Percentiles rank a stretch among this genome's conserved stretches.
These are phyloP conservation scores for Falco biarmicus DNA, from an alignment of 2,797 vertebrate genomes.

Conservation along the genomic window DNA sequence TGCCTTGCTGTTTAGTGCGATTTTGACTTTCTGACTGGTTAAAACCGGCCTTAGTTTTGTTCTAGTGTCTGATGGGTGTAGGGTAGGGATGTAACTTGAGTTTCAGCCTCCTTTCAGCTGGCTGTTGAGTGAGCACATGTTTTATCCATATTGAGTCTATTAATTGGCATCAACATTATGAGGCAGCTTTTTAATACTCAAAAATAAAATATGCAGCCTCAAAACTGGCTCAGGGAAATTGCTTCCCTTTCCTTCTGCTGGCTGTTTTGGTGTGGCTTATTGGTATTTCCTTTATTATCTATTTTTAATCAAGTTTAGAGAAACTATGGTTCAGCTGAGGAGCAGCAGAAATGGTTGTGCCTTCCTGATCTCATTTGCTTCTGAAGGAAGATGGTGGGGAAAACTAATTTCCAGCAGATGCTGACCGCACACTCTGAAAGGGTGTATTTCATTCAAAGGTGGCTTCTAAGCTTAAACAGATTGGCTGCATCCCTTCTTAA, in stretches of 20 bases:
- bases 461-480: background rate
- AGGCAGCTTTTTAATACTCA: background rate
- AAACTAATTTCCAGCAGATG: background rate
- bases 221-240: slow-evolving; percentile 12
- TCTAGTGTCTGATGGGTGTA: background rate
- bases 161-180: background rate
- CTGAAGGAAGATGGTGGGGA: background rate
- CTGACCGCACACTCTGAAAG: fast-evolving
- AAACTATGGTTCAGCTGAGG: background rate
- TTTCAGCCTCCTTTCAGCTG: background rate
- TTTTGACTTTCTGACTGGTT: background rate
- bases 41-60: background rate
- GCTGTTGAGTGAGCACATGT: background rate
- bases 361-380: background rate
- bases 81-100: fast-evolving
- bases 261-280: background rate
- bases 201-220: background rate
- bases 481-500: background rate
- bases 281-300: slow-evolving; percentile 42
- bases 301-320: background rate
- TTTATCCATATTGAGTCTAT: background rate
- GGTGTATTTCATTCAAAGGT: background rate
- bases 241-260: background rate
- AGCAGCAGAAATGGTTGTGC: background rate
- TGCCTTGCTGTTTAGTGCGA: fast-evolving